These are phyloP conservation scores for Sebastes cheni DNA, from an alignment of 2,797 vertebrate species.

Conservation along the genomic window DNA sequence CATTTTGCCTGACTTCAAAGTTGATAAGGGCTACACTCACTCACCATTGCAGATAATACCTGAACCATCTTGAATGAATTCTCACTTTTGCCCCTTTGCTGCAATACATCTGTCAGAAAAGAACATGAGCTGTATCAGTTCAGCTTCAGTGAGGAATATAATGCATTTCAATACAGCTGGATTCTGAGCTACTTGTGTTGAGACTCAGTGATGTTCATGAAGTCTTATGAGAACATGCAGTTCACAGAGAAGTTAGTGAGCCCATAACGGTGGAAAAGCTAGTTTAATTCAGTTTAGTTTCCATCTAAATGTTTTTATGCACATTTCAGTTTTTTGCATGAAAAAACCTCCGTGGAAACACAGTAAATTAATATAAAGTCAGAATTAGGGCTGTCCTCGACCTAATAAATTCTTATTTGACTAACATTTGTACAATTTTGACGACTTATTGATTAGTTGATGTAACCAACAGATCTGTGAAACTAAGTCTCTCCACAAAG, in stretches of 20 bases:
- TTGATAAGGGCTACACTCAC: conserved; percentile 42
- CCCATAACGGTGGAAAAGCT: conserved; percentile 33
- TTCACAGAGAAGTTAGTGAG: conserved; percentile 2
- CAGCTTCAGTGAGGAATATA: conserved; percentile 31
- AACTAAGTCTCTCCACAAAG: no score
- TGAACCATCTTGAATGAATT: conserved; percentile 61
- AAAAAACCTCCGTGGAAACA: neutral
- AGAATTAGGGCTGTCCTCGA: no score
- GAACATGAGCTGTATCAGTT: conserved; percentile 46
- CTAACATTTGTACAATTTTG: no score
- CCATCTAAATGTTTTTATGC: neutral
- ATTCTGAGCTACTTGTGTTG: conserved; percentile 23
- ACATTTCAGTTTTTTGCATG: neutral
- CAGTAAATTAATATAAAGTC: neutral
- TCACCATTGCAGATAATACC: conserved; percentile 53
- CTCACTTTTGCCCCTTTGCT: conserved; percentile 36
- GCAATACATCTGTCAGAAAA: conserved; percentile 45
- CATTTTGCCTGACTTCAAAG: conserved; percentile 61
- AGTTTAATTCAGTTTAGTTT: conserved; percentile 15
- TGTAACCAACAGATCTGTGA: no score
- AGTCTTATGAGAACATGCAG: neutral
- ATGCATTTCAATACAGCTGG: conserved; percentile 22
- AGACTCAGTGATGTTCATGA: conserved; percentile 3
- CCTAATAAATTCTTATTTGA: no score
- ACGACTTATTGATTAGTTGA: no score